Evolutionary conservation across 1,140 invertebrate genomes (phyloP).

Genomic region (Lepidostoma basale): DNA sequence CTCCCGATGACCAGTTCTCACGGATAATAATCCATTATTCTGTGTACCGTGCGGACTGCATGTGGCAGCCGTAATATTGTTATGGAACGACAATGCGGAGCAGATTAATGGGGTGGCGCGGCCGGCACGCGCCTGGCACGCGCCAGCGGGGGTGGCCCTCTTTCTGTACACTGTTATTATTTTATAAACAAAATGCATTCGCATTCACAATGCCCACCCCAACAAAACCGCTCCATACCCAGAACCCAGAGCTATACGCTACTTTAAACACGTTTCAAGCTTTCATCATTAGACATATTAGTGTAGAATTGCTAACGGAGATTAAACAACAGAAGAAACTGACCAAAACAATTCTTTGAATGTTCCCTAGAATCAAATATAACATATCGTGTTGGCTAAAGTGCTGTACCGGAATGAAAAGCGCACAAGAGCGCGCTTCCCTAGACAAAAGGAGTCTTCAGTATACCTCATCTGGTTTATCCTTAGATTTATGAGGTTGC

Average conservation of each 20-base stretch:
- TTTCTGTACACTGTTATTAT: background rate
- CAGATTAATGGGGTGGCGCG: background rate
- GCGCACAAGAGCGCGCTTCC: too few species aligned
- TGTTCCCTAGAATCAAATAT: too few species aligned
- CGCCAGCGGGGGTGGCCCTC: background rate
- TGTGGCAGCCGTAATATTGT: slow-evolving; percentile 8
- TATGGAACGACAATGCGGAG: background rate
- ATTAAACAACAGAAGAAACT: too few species aligned
- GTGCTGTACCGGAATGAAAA: too few species aligned
- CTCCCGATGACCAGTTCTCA: background rate
- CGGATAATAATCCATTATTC: slow-evolving; percentile 1
- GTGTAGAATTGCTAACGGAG: too few species aligned
- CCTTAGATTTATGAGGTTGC: slow-evolving; percentile 31
- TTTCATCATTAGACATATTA: too few species aligned
- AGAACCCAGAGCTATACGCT: too few species aligned
- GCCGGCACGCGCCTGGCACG: background rate
- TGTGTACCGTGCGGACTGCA: background rate
- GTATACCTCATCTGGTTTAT: slow-evolving; percentile 42
- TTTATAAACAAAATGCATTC: slow-evolving; percentile 16
- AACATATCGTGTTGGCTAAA: too few species aligned
- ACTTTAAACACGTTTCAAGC: too few species aligned
- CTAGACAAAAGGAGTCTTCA: too few species aligned
- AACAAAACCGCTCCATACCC: background rate
- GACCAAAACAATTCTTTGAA: too few species aligned
- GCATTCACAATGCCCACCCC: background rate